phyloP scores from a whole-genome alignment of 1,140 invertebrate genomes.

The Drosophila sproati region DNA sequence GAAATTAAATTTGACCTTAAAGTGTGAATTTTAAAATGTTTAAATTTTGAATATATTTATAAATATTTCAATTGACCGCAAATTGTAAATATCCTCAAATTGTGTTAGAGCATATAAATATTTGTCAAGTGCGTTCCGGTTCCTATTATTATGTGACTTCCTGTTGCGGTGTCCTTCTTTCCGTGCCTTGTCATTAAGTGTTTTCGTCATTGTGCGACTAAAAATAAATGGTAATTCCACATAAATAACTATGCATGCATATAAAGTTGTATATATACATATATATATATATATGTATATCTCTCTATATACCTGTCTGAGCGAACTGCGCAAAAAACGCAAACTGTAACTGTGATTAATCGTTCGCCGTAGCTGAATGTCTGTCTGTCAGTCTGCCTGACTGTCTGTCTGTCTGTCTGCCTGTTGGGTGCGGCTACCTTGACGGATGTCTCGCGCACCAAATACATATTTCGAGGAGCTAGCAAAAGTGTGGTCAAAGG shows the following conservation, averaged over 20 bases:
- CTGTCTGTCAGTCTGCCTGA: not conserved
- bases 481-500: constrained; percentile 58
- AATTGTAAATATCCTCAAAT: not conserved
- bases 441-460: constrained; percentile 10
- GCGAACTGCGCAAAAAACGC: constrained; percentile 34
- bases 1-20: too few relatives aligned
- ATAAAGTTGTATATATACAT: not conserved
- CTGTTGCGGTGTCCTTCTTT: constrained; percentile 20
- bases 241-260: too few relatives aligned
- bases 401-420: constrained; percentile 10
- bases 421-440: constrained; percentile 49
- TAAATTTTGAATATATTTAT: too few relatives aligned
- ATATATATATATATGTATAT: not conserved
- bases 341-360: constrained; percentile 70
- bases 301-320: not conserved
- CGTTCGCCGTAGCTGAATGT: constrained; percentile 4
- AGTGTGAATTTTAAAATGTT: too few relatives aligned
- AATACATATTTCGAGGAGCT: constrained; percentile 45
- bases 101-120: constrained; percentile 27
- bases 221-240: constrained; percentile 35
- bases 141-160: constrained; percentile 39
- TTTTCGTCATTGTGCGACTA: constrained; percentile 40
- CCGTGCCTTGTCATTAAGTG: constrained; percentile 23
- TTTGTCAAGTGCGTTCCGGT: constrained; percentile 41
- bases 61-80: not conserved